These are phyloP conservation scores for Hepsetus odoe DNA, from an alignment of 2,113 vertebrate genomes.

Conservation along the genomic window DNA sequence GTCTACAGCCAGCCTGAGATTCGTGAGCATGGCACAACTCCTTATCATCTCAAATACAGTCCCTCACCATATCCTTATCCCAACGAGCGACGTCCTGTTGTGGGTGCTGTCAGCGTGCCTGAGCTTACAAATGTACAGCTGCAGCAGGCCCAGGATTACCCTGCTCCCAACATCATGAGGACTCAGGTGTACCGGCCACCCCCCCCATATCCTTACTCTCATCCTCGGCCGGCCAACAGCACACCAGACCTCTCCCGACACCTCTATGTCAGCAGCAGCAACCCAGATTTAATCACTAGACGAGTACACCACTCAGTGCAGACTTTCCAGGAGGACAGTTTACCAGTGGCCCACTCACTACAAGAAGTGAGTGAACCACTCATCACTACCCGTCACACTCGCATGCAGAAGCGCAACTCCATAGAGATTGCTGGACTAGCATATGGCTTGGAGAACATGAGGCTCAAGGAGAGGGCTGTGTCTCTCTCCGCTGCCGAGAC, in stretches of 20 bases:
- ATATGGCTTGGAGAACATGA: conserved; percentile 85
- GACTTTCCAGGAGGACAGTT: conserved; percentile 96
- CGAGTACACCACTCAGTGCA: conserved; percentile 97
- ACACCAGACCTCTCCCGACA: conserved; percentile 95
- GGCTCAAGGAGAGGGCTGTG: conserved; percentile 86
- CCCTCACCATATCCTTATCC: conserved; percentile 88
- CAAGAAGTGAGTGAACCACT: conserved; percentile 96
- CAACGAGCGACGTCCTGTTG: conserved; percentile 84
- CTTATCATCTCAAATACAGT: conserved; percentile 87
- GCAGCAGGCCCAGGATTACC: conserved; percentile 94
- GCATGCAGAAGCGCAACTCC: conserved; percentile 90
- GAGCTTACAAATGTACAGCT: conserved; percentile 95
- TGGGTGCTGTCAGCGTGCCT: conserved; percentile 93
- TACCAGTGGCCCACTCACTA: conserved; percentile 94
- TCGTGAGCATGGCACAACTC: conserved; percentile 83
- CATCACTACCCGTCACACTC: conserved; percentile 75
- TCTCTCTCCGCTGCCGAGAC: conserved; percentile 84
- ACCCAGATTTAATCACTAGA: conserved; percentile 92
- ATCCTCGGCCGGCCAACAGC: conserved; percentile 92
- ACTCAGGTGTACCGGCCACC: conserved; percentile 94
- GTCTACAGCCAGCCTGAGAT: conserved; percentile 99
- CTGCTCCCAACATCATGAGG: conserved; percentile 90
- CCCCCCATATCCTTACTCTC: conserved; percentile 85
- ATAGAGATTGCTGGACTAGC: conserved; percentile 89
- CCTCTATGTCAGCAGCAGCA: conserved; percentile 92